Conservation (phyloP, 2,888 invertebrate species). For the Torymus auratus region DNA sequence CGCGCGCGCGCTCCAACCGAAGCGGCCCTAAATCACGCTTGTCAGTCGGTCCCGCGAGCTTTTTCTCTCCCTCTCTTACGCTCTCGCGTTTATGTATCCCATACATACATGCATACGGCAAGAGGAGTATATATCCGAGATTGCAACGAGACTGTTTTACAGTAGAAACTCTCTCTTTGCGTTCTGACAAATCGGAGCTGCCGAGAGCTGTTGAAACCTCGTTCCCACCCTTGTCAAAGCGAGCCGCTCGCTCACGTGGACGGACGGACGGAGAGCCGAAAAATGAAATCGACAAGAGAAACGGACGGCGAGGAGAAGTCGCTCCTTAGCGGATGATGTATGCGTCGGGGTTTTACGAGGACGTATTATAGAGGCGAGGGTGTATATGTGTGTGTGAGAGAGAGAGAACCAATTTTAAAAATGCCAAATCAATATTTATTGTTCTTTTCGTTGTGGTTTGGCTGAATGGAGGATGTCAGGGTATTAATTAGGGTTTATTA, state of each 20-base stretch:
- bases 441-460: conserved; percentile 10
- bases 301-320: conserved; percentile 15
- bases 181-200: conserved; percentile 57
- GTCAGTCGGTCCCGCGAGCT: conserved; percentile 59
- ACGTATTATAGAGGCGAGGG: not conserved
- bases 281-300: conserved; percentile 53
- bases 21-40: conserved; percentile 72
- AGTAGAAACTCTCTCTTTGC: conserved; percentile 14
- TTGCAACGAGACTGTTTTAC: conserved; percentile 14
- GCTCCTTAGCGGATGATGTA: conserved; percentile 58
- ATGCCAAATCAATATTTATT: conserved; percentile 56
- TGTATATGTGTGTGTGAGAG: not conserved
- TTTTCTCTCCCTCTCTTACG: conserved; percentile 14
- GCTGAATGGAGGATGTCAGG: not conserved
- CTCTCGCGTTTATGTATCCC: not conserved
- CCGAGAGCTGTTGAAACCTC: conserved; percentile 49
- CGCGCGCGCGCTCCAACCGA: conserved; percentile 66
- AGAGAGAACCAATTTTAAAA: conserved; percentile 51
- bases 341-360: conserved; percentile 24
- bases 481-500: no score
- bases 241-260: not conserved
- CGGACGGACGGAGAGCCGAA: conserved; percentile 31
- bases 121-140: not conserved
- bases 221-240: conserved; percentile 56
- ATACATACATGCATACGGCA: not conserved